Evolutionary conservation across 2,113 vertebrate species (phyloP), one percentile per base, ranked within the genome.

Genomic region (Dasyurus viverrinus): DNA sequence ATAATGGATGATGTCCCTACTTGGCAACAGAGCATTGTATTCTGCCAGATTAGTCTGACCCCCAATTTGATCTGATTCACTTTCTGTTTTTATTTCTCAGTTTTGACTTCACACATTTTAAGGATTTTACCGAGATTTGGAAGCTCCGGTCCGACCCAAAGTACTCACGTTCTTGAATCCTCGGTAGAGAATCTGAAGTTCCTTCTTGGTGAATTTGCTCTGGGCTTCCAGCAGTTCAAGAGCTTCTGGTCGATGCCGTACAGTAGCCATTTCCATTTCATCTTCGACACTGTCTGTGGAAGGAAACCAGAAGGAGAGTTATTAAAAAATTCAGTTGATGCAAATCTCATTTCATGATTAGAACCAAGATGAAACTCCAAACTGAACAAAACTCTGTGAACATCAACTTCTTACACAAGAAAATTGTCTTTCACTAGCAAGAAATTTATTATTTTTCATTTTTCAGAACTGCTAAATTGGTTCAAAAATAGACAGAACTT

Each of bases 81-180:
- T 84, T 84, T 84, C 3, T 36, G n/a, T 23, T 84, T 23, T 90
- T 90, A 16, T 47, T 26, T 96, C 25, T n/a, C 46, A 54, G 53
- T 90, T 53, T 2, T 55, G 68, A 23, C n/a, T 27, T 2, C 53
- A n/a, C 89, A 11, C 5, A 89, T 55, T 46, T 57, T 57, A 76
- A 94, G 24, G 84, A 60, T 7, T n/a, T 47, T 7, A 9, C 24
- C 2, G 0, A 89, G 84, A 93, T 0, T 2, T 9, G 24, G 30
- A 57, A 93, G 4, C 24, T 47, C 27, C 93, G 96, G 54, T 96
- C 0, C 95, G 76, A 97, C 97, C 96, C 14, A 6, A 96, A 96
- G 23, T 92, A 97, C 99, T 99, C 98, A 99, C 99, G 0, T 99
- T 99, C 98, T 99, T 99, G 98, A 99, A 99, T 98, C 99, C 99